Conservation (phyloP, 2,797 vertebrate genomes). For the Eidolon dupreanum region DNA sequence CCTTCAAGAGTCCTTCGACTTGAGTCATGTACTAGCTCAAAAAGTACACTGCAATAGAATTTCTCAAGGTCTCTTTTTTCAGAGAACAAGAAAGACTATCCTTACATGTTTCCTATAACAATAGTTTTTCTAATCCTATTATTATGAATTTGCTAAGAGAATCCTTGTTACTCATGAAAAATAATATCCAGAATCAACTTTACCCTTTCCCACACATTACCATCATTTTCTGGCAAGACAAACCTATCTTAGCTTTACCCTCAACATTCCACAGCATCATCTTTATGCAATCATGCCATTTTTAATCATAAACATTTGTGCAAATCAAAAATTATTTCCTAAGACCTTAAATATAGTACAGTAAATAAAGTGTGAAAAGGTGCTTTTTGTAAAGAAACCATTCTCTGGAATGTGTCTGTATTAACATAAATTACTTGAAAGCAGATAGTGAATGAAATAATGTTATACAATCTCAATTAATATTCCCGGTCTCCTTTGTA, state of each 20-base stretch:
- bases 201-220: conserved; percentile 77
- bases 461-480: not conserved
- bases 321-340: not conserved
- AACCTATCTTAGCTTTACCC: conserved; percentile 70
- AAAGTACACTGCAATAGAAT: not conserved
- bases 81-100: not conserved
- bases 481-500: not conserved
- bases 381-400: not conserved
- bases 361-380: not conserved
- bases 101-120: conserved; percentile 54
- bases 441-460: not conserved
- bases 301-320: conserved; percentile 71
- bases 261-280: conserved; percentile 75
- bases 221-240: conserved; percentile 81
- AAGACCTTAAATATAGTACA: not conserved
- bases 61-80: not conserved
- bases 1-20: not conserved
- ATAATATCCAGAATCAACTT: conserved; percentile 75
- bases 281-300: conserved; percentile 71
- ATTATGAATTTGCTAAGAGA: conserved; percentile 63
- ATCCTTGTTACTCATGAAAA: conserved; percentile 70
- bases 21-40: not conserved
- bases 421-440: not conserved
- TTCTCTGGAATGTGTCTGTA: not conserved
- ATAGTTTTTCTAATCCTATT: conserved; percentile 63